Evolutionary conservation across 2,113 vertebrate species (phyloP).

Genomic region (Peromyscus californicus): DNA sequence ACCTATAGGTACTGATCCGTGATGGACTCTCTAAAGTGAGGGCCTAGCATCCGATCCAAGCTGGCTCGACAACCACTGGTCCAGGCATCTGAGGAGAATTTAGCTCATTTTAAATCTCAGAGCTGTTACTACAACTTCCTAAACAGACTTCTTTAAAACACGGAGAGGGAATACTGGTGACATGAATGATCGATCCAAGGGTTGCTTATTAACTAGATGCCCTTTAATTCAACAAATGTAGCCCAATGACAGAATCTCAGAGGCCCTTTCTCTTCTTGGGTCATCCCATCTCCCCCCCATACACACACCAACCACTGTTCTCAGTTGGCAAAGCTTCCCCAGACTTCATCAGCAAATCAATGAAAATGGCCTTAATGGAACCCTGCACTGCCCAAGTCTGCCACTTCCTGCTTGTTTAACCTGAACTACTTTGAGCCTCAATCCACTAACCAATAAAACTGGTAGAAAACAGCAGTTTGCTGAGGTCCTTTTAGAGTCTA

Average conservation of each 20-base stretch:
- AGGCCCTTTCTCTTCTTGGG: constrained; percentile 31
- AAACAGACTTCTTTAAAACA: constrained; percentile 53
- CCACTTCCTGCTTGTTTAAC: neutral
- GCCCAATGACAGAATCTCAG: neutral
- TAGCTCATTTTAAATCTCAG: constrained; percentile 42
- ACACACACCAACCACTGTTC: neutral
- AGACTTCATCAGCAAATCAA: constrained; percentile 23
- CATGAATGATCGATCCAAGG: neutral
- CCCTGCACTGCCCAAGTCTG: neutral
- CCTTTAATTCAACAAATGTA: constrained; percentile 36
- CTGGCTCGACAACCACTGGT: neutral
- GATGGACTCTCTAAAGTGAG: fast-evolving
- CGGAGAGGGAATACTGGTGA: neutral
- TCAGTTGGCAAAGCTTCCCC: neutral
- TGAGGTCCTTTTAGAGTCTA: neutral
- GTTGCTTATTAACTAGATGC: neutral
- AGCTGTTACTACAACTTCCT: neutral
- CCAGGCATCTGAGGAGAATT: neutral
- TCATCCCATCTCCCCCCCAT: neutral
- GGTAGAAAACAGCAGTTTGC: neutral
- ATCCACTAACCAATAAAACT: neutral
- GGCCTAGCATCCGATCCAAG: neutral
- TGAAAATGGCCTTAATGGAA: neutral
- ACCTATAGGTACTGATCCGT: neutral
- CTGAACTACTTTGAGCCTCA: neutral